These are phyloP conservation scores for Limnephilus auricula DNA, from an alignment of 2,888 invertebrate species.

Conservation along the genomic window DNA sequence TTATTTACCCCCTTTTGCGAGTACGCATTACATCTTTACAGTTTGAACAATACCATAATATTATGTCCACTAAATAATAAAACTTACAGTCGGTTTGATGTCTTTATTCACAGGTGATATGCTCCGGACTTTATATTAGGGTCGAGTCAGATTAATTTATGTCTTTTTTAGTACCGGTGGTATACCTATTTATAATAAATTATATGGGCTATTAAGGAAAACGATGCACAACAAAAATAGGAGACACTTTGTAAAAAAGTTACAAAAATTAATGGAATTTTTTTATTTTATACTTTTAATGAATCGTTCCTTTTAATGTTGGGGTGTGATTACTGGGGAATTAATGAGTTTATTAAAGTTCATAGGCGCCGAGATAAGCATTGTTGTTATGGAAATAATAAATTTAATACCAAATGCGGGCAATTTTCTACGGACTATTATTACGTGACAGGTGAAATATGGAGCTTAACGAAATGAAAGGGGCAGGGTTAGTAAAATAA, in stretches of 20 bases:
- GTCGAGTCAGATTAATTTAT: not conserved
- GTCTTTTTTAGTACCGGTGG: not conserved
- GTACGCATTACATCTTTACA: not conserved
- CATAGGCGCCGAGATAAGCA: not conserved
- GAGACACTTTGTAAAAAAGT: not conserved
- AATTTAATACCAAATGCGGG: conserved; percentile 1
- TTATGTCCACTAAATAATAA: not conserved
- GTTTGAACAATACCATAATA: not conserved
- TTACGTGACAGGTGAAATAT: conserved; percentile 16
- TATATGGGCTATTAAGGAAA: not conserved
- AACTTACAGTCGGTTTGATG: not conserved
- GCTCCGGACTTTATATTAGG: not conserved
- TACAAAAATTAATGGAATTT: not conserved
- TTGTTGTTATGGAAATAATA: conserved; percentile 6
- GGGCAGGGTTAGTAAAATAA: not conserved
- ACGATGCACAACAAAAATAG: not conserved
- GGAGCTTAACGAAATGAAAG: conserved; percentile 11
- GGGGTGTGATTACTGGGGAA: not conserved
- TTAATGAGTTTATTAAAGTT: not conserved
- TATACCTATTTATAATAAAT: not conserved
- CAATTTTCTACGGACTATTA: not conserved
- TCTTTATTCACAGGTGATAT: not conserved
- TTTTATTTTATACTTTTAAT: not conserved
- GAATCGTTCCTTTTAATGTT: not conserved
- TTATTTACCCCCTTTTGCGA: not conserved